Percentiles rank a stretch among this genome's conserved stretches.
These are phyloP conservation scores for Mermis nigrescens DNA, from an alignment of 2,888 invertebrate genomes.

Conservation along the genomic window DNA sequence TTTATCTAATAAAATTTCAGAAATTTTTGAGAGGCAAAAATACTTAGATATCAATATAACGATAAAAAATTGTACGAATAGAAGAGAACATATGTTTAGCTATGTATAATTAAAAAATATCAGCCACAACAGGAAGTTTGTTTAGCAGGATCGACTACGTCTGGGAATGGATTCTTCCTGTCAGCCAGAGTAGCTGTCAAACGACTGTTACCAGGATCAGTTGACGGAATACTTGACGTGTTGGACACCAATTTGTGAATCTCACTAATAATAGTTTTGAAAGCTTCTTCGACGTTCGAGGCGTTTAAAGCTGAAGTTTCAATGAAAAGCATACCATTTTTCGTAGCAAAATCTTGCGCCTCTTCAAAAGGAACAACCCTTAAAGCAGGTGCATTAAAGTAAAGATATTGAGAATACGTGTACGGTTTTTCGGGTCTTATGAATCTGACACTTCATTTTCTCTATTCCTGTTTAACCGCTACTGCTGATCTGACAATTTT, in stretches of 20 bases:
- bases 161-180: not conserved
- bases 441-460: too few relatives aligned
- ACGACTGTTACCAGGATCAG: not conserved
- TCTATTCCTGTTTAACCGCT: too few relatives aligned
- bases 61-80: not conserved
- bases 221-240: not conserved
- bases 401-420: too few relatives aligned
- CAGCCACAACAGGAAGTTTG: not conserved
- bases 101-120: too few relatives aligned
- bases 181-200: not conserved
- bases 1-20: too few relatives aligned
- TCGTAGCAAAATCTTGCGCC: not conserved
- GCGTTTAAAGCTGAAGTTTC: not conserved
- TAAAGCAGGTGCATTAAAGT: too few relatives aligned
- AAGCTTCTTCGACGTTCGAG: not conserved
- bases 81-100: not conserved
- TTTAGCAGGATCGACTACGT: not conserved
- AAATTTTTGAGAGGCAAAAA: too few relatives aligned
- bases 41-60: too few relatives aligned
- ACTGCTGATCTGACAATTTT: too few relatives aligned
- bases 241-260: not conserved
- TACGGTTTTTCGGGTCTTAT: too few relatives aligned
- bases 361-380: not conserved
- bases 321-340: not conserved
- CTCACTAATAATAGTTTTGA: not conserved